A percentile compares a stretch with the other conserved stretches of the same genome.
Evolutionary conservation across 1,140 invertebrate genomes (phyloP).

Genomic region (Zaprionus africanus): DNA sequence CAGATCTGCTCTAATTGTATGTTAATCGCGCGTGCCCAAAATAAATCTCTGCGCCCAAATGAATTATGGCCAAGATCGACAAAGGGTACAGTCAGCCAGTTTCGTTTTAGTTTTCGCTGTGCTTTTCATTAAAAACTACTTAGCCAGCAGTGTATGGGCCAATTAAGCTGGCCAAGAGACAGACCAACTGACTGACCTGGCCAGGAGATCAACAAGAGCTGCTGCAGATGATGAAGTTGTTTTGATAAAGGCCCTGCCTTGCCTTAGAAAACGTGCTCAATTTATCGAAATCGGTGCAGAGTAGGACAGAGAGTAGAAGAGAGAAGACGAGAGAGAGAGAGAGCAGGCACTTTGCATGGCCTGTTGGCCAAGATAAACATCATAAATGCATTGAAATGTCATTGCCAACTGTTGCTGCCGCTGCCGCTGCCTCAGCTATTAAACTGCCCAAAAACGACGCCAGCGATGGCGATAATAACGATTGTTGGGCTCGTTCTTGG

Average conservation of each 20-base stretch:
- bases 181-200: slow-evolving; percentile 50
- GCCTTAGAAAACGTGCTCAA: slow-evolving; percentile 80
- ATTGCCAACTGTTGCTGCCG: slow-evolving; percentile 64
- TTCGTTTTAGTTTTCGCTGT: slow-evolving; percentile 37
- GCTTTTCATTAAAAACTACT: slow-evolving; percentile 70
- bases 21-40: slow-evolving; percentile 65
- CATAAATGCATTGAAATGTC: slow-evolving; percentile 84
- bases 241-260: slow-evolving; percentile 74
- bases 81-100: slow-evolving; percentile 32
- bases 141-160: slow-evolving; percentile 51
- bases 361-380: slow-evolving; percentile 71
- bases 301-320: neutral
- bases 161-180: slow-evolving; percentile 65
- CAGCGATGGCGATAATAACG: slow-evolving; percentile 68
- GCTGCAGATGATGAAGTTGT: slow-evolving; percentile 55
- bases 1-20: slow-evolving; percentile 78
- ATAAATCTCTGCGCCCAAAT: slow-evolving; percentile 66
- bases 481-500: slow-evolving; percentile 47
- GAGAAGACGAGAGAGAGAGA: neutral
- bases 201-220: slow-evolving; percentile 68
- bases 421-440: slow-evolving; percentile 22
- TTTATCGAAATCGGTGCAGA: slow-evolving; percentile 83
- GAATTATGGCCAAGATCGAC: slow-evolving; percentile 56
- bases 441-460: slow-evolving; percentile 57
- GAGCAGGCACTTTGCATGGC: slow-evolving; percentile 70